These are phyloP conservation scores for Drepanosiphum platanoidis DNA, from an alignment of 2,888 invertebrate genomes.

Conservation along the genomic window DNA sequence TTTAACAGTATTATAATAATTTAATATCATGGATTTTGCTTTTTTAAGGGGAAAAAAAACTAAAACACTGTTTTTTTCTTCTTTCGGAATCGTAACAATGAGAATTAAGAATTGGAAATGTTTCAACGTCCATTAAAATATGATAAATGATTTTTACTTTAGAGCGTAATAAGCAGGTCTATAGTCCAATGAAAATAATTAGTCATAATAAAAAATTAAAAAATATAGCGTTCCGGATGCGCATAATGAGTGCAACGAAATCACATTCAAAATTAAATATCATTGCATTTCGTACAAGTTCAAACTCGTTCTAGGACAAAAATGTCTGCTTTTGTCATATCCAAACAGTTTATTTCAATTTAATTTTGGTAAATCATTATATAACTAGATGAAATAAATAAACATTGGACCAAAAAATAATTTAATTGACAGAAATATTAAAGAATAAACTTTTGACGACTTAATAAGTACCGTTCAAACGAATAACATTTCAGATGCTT, in stretches of 20 bases:
- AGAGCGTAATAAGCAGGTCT: too few species aligned
- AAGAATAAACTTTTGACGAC: neutral
- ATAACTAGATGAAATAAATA: neutral
- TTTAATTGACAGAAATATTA: too few species aligned
- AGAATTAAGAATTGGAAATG: neutral
- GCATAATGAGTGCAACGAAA: neutral
- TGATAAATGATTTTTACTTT: too few species aligned
- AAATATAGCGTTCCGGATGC: too few species aligned
- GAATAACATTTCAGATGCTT: neutral
- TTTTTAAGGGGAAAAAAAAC: too few species aligned
- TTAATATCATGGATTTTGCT: neutral
- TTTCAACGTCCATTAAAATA: too few species aligned
- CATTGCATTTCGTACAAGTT: neutral
- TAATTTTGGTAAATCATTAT: neutral
- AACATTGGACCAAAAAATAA: neutral
- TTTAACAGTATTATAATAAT: neutral
- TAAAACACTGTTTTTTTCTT: neutral
- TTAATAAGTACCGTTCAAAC: neutral
- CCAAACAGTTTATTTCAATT: neutral
- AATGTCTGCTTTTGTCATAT: neutral
- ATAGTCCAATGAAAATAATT: too few species aligned
- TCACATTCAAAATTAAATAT: neutral
- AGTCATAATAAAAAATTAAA: too few species aligned
- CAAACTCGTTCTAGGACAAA: too few species aligned
- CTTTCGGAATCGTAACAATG: too few species aligned